phyloP scores from a whole-genome alignment of 2,888 invertebrate genomes.

The Odontothrips loti region DNA sequence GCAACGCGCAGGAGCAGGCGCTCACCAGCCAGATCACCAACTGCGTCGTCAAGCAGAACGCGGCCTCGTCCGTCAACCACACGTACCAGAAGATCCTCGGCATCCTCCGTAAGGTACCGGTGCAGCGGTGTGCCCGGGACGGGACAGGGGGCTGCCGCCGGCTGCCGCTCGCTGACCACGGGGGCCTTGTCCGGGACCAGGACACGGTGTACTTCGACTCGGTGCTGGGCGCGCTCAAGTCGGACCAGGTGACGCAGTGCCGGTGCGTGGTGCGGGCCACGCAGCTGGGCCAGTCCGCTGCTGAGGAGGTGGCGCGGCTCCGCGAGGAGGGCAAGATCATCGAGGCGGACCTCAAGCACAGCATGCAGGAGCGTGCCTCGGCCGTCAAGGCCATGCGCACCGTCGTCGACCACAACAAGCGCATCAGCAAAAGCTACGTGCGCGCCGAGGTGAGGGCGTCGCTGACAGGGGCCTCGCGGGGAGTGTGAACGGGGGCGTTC shows the following conservation, averaged over 20 bases:
- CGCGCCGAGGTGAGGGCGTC: background rate
- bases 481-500: background rate
- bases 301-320: slow-evolving; percentile 62
- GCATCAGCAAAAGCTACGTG: background rate
- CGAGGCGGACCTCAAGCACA: slow-evolving; percentile 57
- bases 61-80: background rate
- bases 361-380: slow-evolving; percentile 57
- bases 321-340: slow-evolving; percentile 57
- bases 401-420: slow-evolving; percentile 8
- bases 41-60: slow-evolving; percentile 17
- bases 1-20: background rate
- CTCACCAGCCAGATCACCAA: slow-evolving; percentile 24
- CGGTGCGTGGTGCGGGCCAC: slow-evolving; percentile 60
- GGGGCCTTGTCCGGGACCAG: slow-evolving; percentile 44
- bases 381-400: background rate
- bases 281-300: slow-evolving; percentile 62
- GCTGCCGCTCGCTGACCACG: background rate
- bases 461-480: background rate
- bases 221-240: slow-evolving; percentile 55
- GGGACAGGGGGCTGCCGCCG: background rate
- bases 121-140: background rate
- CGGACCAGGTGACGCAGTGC: slow-evolving; percentile 58
- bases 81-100: slow-evolving; percentile 9
- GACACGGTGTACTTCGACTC: slow-evolving; percentile 62
- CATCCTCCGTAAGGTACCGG: background rate